Percentiles rank a stretch among this genome's conserved stretches.
Conservation (phyloP, 2,888 invertebrate species). For the Andrena praecox region DNA sequence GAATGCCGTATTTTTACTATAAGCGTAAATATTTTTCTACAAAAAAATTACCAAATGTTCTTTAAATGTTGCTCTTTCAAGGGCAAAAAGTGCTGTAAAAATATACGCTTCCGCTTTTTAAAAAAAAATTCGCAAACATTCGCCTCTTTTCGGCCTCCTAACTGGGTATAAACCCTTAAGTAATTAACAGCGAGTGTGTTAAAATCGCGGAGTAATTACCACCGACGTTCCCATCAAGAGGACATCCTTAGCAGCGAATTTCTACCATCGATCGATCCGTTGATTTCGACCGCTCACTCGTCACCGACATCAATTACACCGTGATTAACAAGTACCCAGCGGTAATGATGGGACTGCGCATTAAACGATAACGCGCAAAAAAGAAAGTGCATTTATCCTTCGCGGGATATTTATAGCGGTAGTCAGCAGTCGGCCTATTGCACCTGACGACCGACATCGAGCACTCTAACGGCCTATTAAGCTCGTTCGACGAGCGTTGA, state of each 20-base stretch:
- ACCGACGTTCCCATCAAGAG: not conserved
- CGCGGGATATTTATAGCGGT: slow-evolving; percentile 26
- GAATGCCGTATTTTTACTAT: no score
- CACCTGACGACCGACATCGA: slow-evolving; percentile 21
- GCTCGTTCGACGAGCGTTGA: slow-evolving; percentile 12
- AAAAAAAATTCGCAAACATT: no score
- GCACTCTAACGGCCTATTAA: slow-evolving; percentile 29
- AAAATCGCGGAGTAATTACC: not conserved
- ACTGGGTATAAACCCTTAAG: not conserved
- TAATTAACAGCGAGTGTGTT: not conserved
- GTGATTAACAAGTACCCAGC: slow-evolving; percentile 13
- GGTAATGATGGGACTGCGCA: slow-evolving; percentile 5
- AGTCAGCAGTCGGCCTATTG: slow-evolving; percentile 16
- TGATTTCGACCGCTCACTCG: not conserved
- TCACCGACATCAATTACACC: slow-evolving; percentile 17
- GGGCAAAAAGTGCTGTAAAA: no score
- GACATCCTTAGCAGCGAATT: not conserved
- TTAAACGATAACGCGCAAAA: slow-evolving; percentile 11
- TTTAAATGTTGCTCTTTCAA: no score
- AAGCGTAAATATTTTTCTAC: no score
- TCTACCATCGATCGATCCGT: not conserved
- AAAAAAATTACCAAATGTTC: no score
- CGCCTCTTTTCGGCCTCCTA: no score
- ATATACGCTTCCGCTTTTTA: no score
- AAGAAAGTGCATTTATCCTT: slow-evolving; percentile 26